Evolutionary conservation across 2,888 invertebrate genomes (phyloP).

Genomic region (Ennomos erosarius): DNA sequence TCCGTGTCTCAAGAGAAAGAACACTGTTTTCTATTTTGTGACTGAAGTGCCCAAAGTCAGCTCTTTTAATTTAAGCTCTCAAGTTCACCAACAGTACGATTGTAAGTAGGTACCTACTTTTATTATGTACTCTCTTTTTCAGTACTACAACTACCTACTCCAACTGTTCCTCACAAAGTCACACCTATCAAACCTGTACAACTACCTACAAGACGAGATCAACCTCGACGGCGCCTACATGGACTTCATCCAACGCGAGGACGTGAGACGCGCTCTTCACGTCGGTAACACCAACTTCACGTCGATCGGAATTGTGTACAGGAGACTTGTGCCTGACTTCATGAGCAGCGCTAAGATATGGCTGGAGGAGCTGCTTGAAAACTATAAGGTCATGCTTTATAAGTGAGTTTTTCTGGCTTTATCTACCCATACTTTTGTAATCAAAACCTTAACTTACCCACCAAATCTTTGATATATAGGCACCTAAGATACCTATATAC

Average conservation of each 20-base stretch:
- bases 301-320: conserved; percentile 79
- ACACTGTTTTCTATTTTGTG: no score
- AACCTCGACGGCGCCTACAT: conserved; percentile 69
- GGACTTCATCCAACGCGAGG: conserved; percentile 73
- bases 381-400: conserved; percentile 85
- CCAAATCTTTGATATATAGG: no score
- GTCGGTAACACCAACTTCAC: conserved; percentile 82
- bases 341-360: conserved; percentile 85
- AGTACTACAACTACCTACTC: conserved; percentile 82
- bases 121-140: conserved; percentile 40
- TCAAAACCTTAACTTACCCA: no score
- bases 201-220: conserved; percentile 75
- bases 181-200: conserved; percentile 77
- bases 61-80: no score
- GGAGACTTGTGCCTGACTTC: conserved; percentile 80
- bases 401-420: conserved; percentile 64
- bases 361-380: conserved; percentile 82
- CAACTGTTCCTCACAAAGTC: conserved; percentile 75
- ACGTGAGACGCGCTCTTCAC: conserved; percentile 79
- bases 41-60: no score
- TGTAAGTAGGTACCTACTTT: no score
- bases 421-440: no score
- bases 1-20: no score
- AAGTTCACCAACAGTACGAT: no score
- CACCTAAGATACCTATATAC: no score